phyloP scores from a whole-genome alignment of 2,888 invertebrate species.

The Amphipyra berbera region DNA sequence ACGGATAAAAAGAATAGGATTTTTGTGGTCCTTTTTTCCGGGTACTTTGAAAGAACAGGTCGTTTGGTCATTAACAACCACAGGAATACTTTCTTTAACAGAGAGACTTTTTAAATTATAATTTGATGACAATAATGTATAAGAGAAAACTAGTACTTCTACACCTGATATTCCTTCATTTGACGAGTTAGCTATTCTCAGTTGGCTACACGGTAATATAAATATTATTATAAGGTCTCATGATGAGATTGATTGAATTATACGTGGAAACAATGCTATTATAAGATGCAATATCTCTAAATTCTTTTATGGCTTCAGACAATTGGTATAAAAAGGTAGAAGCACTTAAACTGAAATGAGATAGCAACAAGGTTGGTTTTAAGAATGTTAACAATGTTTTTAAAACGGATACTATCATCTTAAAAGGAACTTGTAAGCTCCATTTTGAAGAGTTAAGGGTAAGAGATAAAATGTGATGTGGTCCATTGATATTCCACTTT shows the following conservation, averaged over 20 bases:
- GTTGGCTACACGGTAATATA: constrained; percentile 1
- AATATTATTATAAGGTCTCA: constrained; percentile 22
- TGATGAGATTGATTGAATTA: neutral
- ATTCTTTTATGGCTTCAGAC: neutral
- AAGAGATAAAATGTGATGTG: constrained; percentile 38
- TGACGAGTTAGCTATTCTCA: too few relatives aligned
- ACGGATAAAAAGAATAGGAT: constrained; percentile 20
- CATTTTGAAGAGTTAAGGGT: constrained; percentile 10
- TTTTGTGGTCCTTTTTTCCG: constrained; percentile 27
- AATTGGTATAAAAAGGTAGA: neutral
- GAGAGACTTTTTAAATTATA: too few relatives aligned
- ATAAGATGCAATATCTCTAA: constrained; percentile 9
- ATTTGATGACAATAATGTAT: too few relatives aligned
- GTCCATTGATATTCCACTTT: constrained; percentile 27
- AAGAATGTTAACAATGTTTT: constrained; percentile 11
- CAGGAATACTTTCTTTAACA: too few relatives aligned
- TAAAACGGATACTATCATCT: neutral
- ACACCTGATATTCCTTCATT: too few relatives aligned
- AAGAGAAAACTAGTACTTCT: too few relatives aligned
- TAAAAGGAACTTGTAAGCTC: too few relatives aligned
- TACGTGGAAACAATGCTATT: constrained; percentile 6
- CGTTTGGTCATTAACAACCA: neutral
- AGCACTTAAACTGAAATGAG: neutral
- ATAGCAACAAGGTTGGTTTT: constrained; percentile 23
- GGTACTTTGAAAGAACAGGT: constrained; percentile 9